Base-by-base conservation (phyloP, 2,888 invertebrate genomes). In the Diloba caeruleocephala region DNA sequence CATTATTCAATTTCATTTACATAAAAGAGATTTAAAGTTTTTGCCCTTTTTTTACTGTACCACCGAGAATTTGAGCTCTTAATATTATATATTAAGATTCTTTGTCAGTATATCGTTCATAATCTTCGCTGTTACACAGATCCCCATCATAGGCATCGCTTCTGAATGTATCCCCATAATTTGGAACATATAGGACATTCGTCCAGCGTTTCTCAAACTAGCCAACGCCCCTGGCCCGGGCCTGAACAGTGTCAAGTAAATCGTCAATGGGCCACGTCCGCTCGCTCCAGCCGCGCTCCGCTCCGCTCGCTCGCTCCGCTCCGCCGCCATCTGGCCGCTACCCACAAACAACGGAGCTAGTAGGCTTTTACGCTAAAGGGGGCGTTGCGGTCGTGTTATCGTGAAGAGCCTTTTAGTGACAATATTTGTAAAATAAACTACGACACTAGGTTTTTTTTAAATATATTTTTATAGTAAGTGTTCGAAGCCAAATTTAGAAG, bases 251-350 rank as follows among this genome's bases (percentile, higher is more conserved):
- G 6, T n/a, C 1, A 14, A 29, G 41, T 10, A 61, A 38, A 49
- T 49, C 84, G 79, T 83, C 86, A 84, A 85, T 72, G 76, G 81
- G 71, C 76, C 85, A 84, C 69, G 44, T 33, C 52, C 69, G 60
- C 59, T 42, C 32, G 36, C 68, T 66, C 59, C 65, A 59, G 56
- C 41, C 56, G 49, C 44, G 39, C 61, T 44, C 54, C 51, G 69
- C 65, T 42, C 66, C 54, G 41, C 50, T 41, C 60, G 61, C 57
- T 65, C 69, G 67, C 71, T 45, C 39, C 55, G 55, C 69, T 49
- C 55, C 59, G 48, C 58, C 17, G 21, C 14, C 59, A 33, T 55
- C 48, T 64, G 60, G 14, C 64, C 65, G 71, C 68, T 68, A 69
- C 58, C 70, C 73, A 74, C 71, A 71, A 64, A 76, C 66, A 77